A percentile compares a stretch with the other conserved stretches of the same genome.
phyloP scores from a whole-genome alignment of 53 echinoderm and acorn worm genomes.

The Echinometra lucunter region DNA sequence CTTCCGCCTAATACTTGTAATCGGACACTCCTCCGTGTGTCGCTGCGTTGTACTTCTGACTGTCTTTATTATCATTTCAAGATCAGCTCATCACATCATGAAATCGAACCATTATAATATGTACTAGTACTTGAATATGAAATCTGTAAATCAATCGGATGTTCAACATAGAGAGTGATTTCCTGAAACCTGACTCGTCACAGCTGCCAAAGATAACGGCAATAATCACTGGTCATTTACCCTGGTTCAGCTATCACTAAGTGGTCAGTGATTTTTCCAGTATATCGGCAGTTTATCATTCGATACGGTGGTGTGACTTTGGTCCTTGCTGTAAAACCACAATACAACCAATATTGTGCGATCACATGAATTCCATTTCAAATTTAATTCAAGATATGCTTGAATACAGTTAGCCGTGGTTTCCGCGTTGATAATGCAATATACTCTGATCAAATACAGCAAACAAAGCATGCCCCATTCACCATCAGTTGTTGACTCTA shows the following conservation, averaged over 20 bases:
- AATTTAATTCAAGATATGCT: not conserved
- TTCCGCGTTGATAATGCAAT: not conserved
- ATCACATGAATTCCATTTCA: not conserved
- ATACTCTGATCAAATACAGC: not conserved
- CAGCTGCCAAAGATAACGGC: not conserved
- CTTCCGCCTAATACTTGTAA: constrained; percentile 20
- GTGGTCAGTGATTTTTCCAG: not conserved
- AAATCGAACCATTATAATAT: not conserved
- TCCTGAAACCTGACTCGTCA: not conserved
- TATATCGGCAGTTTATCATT: not conserved
- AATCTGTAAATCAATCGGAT: not conserved
- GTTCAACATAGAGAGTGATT: not conserved
- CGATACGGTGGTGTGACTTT: not conserved
- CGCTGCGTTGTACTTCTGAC: not conserved
- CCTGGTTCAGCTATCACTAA: not conserved
- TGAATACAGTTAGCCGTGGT: not conserved
- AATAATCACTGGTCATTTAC: not conserved
- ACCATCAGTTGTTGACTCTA: not conserved
- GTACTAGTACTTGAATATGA: not conserved
- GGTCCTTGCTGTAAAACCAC: not conserved
- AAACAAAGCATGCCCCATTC: not conserved
- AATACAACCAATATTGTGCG: not conserved
- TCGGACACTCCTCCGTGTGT: not conserved
- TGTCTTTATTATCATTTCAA: not conserved
- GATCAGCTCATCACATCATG: not conserved